Evolutionary conservation across 2,113 vertebrate species (phyloP), one percentile per base, ranked within the genome.

Genomic region (Tetraodon nigroviridis): DNA sequence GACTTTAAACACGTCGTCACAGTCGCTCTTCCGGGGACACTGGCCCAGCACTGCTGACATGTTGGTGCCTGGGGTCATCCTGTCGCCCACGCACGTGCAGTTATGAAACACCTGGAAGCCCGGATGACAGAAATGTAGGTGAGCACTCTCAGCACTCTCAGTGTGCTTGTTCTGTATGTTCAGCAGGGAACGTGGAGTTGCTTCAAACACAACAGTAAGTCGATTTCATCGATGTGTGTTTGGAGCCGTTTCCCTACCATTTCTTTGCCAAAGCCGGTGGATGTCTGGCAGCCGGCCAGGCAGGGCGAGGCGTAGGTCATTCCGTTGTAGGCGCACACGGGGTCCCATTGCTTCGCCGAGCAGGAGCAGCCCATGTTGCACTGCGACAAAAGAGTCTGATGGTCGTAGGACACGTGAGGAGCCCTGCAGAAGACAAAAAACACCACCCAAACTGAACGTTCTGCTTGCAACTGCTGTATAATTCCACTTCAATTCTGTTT

Each of bases 261-360:
- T 18, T 84, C 82, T 66, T 80, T 92, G 44, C 94, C 93, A 0
- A 12, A 79, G 61, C 91, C 88, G 0, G 81, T 90, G 71, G 90
- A 91, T 0, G 69, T 84, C 55, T 82, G 91, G 73, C 97, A 98
- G 15, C 96, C 97, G 0, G 95, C 96, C 0, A 97, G 89, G 76
- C 97, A 99, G 13, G 97, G 91, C 0, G 95, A 94, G 11, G 87
- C 61, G 0, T 96, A 99, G 0, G 95, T 98, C 16, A 99, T 74
- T n/a, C 94, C 94, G 4, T 94, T 90, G n/a, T 90, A 81, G 4
- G 93, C 90, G 5, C 97, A 99, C 32, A 98, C 90, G 0, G 97
- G 97, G 55, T 98, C 95, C 97, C 97, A 98, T 55, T 92, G 90
- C 0, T 90, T 89, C 49, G 88, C 44, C 59, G 94, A 93, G 65